Conservation (phyloP, 2,888 invertebrate species). For the Drosophila diplacantha region DNA sequence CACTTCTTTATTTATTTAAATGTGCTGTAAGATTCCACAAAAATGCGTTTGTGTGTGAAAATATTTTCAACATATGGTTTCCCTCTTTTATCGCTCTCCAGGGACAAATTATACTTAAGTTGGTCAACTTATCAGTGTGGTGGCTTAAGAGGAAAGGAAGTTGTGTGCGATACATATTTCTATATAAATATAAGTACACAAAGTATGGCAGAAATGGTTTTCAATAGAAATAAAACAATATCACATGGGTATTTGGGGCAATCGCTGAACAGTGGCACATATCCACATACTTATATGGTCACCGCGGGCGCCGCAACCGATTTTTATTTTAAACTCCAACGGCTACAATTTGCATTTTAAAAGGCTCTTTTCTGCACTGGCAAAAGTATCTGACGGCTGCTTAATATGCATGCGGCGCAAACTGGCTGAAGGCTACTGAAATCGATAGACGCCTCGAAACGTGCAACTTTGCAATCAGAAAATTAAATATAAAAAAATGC, state of each 20-base stretch:
- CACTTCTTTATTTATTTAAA: constrained; percentile 18
- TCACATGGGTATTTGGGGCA: constrained; percentile 10
- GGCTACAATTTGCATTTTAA: constrained; percentile 56
- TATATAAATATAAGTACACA: background rate
- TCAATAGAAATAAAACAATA: background rate
- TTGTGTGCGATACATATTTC: constrained; percentile 22
- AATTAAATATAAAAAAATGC: constrained; percentile 20
- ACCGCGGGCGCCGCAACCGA: constrained; percentile 45
- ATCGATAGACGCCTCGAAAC: constrained; percentile 59
- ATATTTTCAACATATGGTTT: constrained; percentile 8
- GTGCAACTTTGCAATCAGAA: constrained; percentile 15
- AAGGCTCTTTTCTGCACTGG: constrained; percentile 27
- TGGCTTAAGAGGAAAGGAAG: constrained; percentile 46
- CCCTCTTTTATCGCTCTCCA: constrained; percentile 40
- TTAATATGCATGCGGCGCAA: constrained; percentile 62
- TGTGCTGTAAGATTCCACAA: background rate
- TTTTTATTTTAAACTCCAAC: constrained; percentile 55
- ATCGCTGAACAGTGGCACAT: constrained; percentile 8
- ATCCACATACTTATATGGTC: constrained; percentile 16
- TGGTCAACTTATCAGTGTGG: constrained; percentile 53
- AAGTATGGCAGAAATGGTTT: constrained; percentile 20
- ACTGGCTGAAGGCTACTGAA: constrained; percentile 69
- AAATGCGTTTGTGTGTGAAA: constrained; percentile 10
- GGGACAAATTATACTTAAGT: constrained; percentile 35
- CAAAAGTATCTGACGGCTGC: constrained; percentile 42